Percentiles rank a stretch among this genome's conserved stretches.
Evolutionary conservation across 2,888 invertebrate species (phyloP).

Genomic region (Poecilus cupreus): DNA sequence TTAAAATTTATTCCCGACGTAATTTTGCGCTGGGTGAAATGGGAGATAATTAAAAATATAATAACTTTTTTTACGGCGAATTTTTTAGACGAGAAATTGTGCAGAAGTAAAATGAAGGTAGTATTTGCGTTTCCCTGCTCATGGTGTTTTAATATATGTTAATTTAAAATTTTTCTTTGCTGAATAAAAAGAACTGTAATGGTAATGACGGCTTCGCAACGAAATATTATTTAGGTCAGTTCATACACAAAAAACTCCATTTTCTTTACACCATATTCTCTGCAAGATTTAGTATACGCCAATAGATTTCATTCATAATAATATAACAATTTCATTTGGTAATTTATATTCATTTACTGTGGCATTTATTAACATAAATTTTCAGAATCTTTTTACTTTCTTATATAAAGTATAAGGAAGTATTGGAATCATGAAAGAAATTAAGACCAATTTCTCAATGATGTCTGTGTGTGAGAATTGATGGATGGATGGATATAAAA

Average conservation of each 20-base stretch:
- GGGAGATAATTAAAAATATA: slow-evolving; percentile 40
- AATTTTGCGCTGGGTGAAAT: slow-evolving; percentile 13
- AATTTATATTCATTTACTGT: no score
- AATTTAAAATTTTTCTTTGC: slow-evolving; percentile 12
- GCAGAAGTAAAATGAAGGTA: not conserved
- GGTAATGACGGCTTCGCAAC: not conserved
- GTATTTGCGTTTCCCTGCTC: not conserved
- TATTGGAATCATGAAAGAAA: no score
- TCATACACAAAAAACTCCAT: not conserved
- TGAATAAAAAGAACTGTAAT: slow-evolving; percentile 6
- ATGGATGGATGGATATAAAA: no score
- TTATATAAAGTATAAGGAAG: no score
- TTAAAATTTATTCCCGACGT: slow-evolving; percentile 22
- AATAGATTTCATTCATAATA: no score
- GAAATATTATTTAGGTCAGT: not conserved
- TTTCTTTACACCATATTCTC: no score
- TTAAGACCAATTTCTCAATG: no score
- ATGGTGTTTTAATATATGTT: slow-evolving; percentile 30
- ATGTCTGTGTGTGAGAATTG: no score
- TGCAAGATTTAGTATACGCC: no score
- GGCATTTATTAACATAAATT: no score
- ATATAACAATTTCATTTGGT: no score
- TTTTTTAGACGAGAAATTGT: not conserved
- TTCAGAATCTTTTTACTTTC: no score
- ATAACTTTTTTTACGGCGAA: slow-evolving; percentile 29